Conservation (phyloP, 2,888 invertebrate genomes). For the Drosophila borborema region DNA sequence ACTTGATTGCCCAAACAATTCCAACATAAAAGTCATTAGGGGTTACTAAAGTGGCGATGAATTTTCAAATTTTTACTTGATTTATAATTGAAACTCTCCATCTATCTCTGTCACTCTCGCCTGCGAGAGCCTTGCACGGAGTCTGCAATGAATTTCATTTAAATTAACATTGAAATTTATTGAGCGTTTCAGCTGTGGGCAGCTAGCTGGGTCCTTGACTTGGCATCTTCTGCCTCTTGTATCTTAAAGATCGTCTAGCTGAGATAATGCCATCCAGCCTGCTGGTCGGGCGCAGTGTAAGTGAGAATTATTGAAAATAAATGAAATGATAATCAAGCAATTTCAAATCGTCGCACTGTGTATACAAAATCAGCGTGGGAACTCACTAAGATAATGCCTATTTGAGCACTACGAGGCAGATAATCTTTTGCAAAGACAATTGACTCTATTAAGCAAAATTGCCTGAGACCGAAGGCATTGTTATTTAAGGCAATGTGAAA, state of each 20-base stretch:
- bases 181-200: constrained; percentile 67
- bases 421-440: neutral
- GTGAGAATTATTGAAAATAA: constrained; percentile 69
- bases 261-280: constrained; percentile 50
- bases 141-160: constrained; percentile 70
- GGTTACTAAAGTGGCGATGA: constrained; percentile 85
- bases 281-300: constrained; percentile 59
- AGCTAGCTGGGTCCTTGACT: constrained; percentile 60
- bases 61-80: constrained; percentile 83
- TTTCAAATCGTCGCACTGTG: constrained; percentile 29
- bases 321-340: constrained; percentile 66
- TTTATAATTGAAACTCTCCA: constrained; percentile 75
- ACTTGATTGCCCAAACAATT: constrained; percentile 81
- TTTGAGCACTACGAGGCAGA: neutral
- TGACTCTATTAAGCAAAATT: neutral
- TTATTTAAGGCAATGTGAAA: neutral
- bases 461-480: neutral
- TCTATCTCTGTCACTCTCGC: constrained; percentile 32
- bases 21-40: constrained; percentile 83
- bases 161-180: constrained; percentile 81
- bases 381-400: constrained; percentile 16
- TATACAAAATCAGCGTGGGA: constrained; percentile 51
- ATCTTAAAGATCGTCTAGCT: constrained; percentile 70
- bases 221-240: constrained; percentile 60
- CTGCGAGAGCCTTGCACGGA: neutral